Base-by-base conservation (phyloP, 53 echinoderm and acorn worm genomes). In the Paelopatides confundens region DNA sequence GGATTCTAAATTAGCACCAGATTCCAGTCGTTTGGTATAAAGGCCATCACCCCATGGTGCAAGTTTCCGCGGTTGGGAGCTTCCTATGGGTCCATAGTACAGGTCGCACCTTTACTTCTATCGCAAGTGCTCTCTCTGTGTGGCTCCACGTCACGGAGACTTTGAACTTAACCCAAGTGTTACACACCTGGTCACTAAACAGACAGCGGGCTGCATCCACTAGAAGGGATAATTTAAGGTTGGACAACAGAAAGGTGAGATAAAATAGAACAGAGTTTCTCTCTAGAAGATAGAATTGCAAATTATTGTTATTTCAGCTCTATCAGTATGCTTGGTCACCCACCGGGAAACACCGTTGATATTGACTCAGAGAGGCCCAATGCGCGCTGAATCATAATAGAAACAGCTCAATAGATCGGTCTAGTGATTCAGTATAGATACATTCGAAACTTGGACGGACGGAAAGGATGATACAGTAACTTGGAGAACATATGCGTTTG, bases 91-190 rank as follows among this genome's bases (percentile, higher is more conserved):
- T 74, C 74, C 74, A 26, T 5, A 74, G 28, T 74, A 14, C 39
- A 74, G 46, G 74, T 74, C 46, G 74, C 74, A 74, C 74, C 74
- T 74, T 40, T 27, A 40, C 23, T 26, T 21, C 17, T 46, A 26
- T 11, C 31, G 27, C 74, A 74, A 39, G 74, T 39, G 74, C 46
- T 74, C 74, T 74, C 74, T 46, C 74, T 74, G 74, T 74, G 74
- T 74, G 74, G 74, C 46, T 74, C 39, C 74, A 8, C 46, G 28
- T 74, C 74, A 74, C 26, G 24, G 35, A 74, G 39, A 39, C 74
- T 74, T 74, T 74, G 74, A 74, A 74, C 74, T 74, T 74, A 74
- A n/a, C 39, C 74, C 74, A 74, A 74, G 74, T 74, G 74, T 74
- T 74, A 23, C 46, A 40, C 74, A 74, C 74, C 74, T 74, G 74